A percentile compares a stretch with the other conserved stretches of the same genome.
phyloP scores from a whole-genome alignment of 2,113 vertebrate genomes.

The Myotis davidii region DNA sequence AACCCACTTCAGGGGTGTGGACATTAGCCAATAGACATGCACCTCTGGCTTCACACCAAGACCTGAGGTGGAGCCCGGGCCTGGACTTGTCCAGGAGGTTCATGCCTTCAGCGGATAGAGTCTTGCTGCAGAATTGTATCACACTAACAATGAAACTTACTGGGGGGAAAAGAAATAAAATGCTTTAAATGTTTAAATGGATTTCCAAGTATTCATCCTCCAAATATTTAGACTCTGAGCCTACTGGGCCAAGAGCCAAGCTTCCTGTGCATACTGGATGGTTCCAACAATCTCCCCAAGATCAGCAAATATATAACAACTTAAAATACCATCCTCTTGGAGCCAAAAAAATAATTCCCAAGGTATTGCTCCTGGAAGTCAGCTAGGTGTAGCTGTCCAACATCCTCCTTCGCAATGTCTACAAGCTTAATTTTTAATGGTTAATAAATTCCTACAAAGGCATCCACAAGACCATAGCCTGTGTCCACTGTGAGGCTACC shows the following conservation, averaged over 20 bases:
- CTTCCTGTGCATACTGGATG: slow-evolving; percentile 64
- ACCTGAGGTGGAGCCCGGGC: neutral
- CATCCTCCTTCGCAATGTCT: neutral
- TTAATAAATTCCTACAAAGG: slow-evolving; percentile 5
- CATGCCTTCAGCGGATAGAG: slow-evolving; percentile 48
- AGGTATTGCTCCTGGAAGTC: slow-evolving; percentile 61
- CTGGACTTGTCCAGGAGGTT: slow-evolving; percentile 65
- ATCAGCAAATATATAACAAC: slow-evolving; percentile 63
- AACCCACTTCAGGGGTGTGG: slow-evolving; percentile 49
- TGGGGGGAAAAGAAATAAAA: slow-evolving; percentile 64
- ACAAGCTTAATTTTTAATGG: neutral
- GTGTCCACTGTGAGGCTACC: neutral
- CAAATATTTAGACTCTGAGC: slow-evolving; percentile 77
- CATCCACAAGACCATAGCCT: neutral
- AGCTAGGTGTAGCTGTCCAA: slow-evolving; percentile 8
- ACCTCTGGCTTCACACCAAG: slow-evolving; percentile 44
- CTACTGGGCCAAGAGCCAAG: slow-evolving; percentile 63
- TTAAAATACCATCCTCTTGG: slow-evolving; percentile 46
- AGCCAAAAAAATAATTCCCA: slow-evolving; percentile 49
- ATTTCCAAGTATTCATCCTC: slow-evolving; percentile 73
- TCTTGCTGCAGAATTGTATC: slow-evolving; percentile 51
- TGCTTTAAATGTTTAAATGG: slow-evolving; percentile 70
- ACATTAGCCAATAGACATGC: slow-evolving; percentile 35
- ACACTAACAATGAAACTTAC: slow-evolving; percentile 55
- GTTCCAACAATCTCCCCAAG: slow-evolving; percentile 55